These are phyloP conservation scores for Turdus rufiventris DNA, from an alignment of 2,113 vertebrate genomes.

Conservation along the genomic window DNA sequence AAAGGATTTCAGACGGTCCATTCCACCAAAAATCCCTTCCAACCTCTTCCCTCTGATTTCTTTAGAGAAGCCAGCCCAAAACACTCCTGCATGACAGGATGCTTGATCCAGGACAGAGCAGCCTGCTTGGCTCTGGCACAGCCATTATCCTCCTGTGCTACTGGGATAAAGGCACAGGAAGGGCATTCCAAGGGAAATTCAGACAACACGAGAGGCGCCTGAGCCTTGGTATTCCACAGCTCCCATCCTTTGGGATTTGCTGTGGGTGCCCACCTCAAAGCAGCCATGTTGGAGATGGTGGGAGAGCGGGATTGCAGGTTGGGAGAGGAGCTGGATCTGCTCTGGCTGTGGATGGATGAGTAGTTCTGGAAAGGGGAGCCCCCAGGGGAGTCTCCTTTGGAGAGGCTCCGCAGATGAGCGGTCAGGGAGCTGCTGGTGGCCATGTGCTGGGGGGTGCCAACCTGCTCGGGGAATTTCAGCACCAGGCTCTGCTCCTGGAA, in stretches of 20 bases:
- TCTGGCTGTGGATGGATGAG: constrained; percentile 85
- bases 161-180: rapidly evolving
- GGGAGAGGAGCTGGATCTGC: constrained; percentile 82
- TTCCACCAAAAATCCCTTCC: neutral
- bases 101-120: neutral
- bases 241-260: neutral
- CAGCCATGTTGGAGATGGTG: constrained; percentile 95
- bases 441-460: constrained; percentile 73
- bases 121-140: neutral
- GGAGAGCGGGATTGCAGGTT: constrained; percentile 85
- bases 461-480: constrained; percentile 82
- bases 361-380: constrained; percentile 90
- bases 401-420: constrained; percentile 84
- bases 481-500: constrained; percentile 86
- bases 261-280: constrained; percentile 77
- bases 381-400: constrained; percentile 84
- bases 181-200: neutral
- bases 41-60: neutral
- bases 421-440: constrained; percentile 81
- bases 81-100: neutral
- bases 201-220: neutral
- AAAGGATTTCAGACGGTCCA: neutral
- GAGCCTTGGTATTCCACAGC: neutral
- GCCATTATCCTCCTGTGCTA: neutral
- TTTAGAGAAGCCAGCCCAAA: neutral